Evolutionary conservation across 2,113 vertebrate species (phyloP), one percentile per base, ranked within the genome.

Genomic region (Dinomys branickii): DNA sequence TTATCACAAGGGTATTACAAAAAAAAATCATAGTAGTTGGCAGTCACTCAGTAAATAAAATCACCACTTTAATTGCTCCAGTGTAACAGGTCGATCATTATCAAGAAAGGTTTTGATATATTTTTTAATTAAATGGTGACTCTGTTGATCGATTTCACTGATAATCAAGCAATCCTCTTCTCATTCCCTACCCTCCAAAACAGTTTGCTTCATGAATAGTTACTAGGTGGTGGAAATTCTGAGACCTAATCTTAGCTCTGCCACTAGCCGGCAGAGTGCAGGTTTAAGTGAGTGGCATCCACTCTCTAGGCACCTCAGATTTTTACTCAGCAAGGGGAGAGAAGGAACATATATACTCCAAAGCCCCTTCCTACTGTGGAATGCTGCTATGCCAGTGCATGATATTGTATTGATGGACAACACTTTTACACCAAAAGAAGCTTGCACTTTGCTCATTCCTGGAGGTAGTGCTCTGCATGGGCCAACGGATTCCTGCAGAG

Each of bases 71-170:
- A 97, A 98, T 97, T 95, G 97, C 94, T 95, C 88, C 90, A 95
- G 94, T 85, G 97, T 97, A 97, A 95, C 97, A 94, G 96, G 98
- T 98, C 94, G 96, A 97, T 97, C 97, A 94, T 98, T 93, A 97
- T 96, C 97, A 96, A 97, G 98, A 98, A 97, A 95, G 96, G 95
- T 96, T 98, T 97, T 97, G 98, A 98, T 98, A 97, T 97, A 98
- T 98, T 98, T 98, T 98, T 97, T 98, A 98, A 98, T 98, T 98
- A 98, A 97, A 96, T 67, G 88, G 97, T 91, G 96, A 94, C 97
- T 97, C 94, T 96, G 94, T 96, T 97, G 98, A 98, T 98, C 90
- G 83, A 97, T 98, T 97, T 97, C 94, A 14, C 95, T 96, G 98
- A 97, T 97, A 97, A 97, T 81, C 94, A 58, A 91, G 83, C 67